These are phyloP conservation scores for Leptinotarsa rubiginosa DNA, from an alignment of 2,888 invertebrate species.

Conservation along the genomic window DNA sequence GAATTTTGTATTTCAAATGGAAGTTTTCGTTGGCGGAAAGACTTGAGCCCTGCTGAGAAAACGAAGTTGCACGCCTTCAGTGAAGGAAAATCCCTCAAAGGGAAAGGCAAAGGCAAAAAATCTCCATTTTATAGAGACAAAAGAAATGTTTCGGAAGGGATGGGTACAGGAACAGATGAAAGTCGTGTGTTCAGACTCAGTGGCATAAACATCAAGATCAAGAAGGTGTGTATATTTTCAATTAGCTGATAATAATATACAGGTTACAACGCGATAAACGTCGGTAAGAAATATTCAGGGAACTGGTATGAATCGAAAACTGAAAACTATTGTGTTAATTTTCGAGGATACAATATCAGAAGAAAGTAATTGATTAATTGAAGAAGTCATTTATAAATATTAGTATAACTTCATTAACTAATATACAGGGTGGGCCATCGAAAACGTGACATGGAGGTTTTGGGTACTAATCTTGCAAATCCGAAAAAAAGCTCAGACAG, in stretches of 20 bases:
- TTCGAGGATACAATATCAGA: too few species aligned
- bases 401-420: too few species aligned
- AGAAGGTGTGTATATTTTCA: slow-evolving; percentile 61
- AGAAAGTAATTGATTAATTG: too few species aligned
- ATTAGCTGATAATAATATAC: neutral
- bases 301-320: too few species aligned
- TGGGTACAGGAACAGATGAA: slow-evolving; percentile 39
- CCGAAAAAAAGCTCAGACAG: too few species aligned
- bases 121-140: slow-evolving; percentile 34
- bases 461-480: too few species aligned
- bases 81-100: slow-evolving; percentile 58
- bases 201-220: slow-evolving; percentile 63
- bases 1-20: slow-evolving; percentile 73
- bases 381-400: too few species aligned
- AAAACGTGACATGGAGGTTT: too few species aligned
- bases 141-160: slow-evolving; percentile 53
- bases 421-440: too few species aligned
- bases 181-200: slow-evolving; percentile 60
- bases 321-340: too few species aligned
- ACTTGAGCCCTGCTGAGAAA: slow-evolving; percentile 61
- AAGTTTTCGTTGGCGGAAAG: slow-evolving; percentile 72
- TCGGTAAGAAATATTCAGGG: too few species aligned
- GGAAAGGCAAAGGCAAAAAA: slow-evolving; percentile 68
- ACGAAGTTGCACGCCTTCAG: slow-evolving; percentile 52
- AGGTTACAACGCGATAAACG: too few species aligned